Evolutionary conservation across 2,888 invertebrate genomes (phyloP).

Genomic region (Deilephila elpenor): DNA sequence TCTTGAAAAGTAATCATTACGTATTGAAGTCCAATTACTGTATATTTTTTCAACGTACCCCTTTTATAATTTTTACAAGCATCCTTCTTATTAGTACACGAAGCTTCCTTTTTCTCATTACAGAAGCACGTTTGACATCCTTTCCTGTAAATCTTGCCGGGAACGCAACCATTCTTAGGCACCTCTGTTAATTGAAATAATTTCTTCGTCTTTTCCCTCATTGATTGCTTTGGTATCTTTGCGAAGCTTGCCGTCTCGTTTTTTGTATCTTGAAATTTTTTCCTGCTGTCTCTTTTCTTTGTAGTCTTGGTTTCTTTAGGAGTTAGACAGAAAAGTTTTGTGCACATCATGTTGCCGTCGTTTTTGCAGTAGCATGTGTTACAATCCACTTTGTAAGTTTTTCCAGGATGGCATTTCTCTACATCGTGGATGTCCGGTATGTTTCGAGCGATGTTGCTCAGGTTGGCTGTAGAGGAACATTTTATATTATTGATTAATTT

Average conservation of each 20-base stretch:
- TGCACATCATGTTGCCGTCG: constrained; percentile 62
- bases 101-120: constrained; percentile 38
- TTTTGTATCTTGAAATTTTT: neutral
- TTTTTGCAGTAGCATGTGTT: constrained; percentile 66
- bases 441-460: constrained; percentile 25
- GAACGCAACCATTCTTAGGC: constrained; percentile 48
- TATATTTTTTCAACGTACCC: constrained; percentile 39
- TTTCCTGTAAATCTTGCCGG: constrained; percentile 60
- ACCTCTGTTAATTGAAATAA: constrained; percentile 37
- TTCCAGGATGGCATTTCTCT: constrained; percentile 55
- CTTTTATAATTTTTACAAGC: constrained; percentile 39
- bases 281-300: neutral
- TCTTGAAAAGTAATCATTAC: no score
- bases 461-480: constrained; percentile 42
- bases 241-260: neutral
- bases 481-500: no score
- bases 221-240: neutral
- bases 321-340: constrained; percentile 65
- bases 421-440: constrained; percentile 59
- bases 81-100: constrained; percentile 43
- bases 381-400: constrained; percentile 62
- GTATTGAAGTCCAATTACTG: no score
- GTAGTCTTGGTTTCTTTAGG: neutral
- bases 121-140: constrained; percentile 64
- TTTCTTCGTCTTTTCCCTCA: constrained; percentile 21